Evolutionary conservation across 1,140 invertebrate species (phyloP).

Genomic region (Conus betulinus): DNA sequence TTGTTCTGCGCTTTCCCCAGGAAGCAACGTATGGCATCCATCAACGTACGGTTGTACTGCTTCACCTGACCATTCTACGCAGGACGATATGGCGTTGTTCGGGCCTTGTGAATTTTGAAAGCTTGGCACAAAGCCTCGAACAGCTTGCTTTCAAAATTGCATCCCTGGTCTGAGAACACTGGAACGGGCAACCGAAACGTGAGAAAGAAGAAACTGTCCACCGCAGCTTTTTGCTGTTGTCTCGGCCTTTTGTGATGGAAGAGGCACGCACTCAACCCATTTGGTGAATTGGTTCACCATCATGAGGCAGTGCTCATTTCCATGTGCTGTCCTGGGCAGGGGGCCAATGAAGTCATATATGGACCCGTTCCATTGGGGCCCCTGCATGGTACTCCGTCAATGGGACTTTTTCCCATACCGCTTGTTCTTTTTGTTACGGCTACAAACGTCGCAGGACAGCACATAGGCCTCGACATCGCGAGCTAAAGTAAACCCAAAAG

Average conservation of each 20-base stretch:
- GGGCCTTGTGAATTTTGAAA: slow-evolving; percentile 37
- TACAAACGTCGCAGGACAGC: not conserved
- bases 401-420: not conserved
- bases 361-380: too few relatives aligned
- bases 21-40: slow-evolving; percentile 34
- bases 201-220: not conserved
- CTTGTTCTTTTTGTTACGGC: not conserved
- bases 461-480: not conserved
- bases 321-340: too few relatives aligned
- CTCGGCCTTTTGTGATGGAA: not conserved
- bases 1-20: slow-evolving; percentile 25
- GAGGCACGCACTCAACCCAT: slow-evolving; percentile 13
- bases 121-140: slow-evolving; percentile 32
- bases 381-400: not conserved
- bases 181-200: not conserved
- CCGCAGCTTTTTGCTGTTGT: not conserved
- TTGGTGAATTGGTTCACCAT: slow-evolving; percentile 28
- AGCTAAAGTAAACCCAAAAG: not conserved
- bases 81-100: slow-evolving; percentile 50
- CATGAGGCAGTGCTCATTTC: not conserved
- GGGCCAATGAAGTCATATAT: too few relatives aligned
- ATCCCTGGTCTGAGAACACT: slow-evolving; percentile 22
- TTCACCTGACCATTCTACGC: slow-evolving; percentile 50
- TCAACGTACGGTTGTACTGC: slow-evolving; percentile 36
- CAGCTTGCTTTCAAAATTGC: slow-evolving; percentile 42